phyloP scores from a whole-genome alignment of 2,888 invertebrate species.

The Nemotelus nigrinus region DNA sequence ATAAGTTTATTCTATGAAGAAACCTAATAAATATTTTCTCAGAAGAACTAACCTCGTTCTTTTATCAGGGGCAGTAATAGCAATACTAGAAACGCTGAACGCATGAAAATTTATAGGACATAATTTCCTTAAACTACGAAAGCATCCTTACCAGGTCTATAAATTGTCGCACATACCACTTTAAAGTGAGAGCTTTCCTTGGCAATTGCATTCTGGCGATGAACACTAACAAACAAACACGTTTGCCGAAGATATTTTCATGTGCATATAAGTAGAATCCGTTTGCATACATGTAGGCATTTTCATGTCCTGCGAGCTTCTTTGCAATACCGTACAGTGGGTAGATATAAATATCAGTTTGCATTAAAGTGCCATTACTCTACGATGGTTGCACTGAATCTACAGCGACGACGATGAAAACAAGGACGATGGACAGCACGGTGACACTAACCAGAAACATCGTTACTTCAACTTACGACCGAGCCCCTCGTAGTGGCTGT shows the following conservation, averaged over 20 bases:
- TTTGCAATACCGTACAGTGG: not conserved
- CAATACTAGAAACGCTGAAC: slow-evolving; percentile 38
- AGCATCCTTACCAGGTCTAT: slow-evolving; percentile 48
- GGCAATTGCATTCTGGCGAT: slow-evolving; percentile 12
- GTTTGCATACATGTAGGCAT: slow-evolving; percentile 7
- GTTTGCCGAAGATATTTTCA: not conserved
- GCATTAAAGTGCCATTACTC: slow-evolving; percentile 20
- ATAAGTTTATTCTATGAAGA: too few species aligned
- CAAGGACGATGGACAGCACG: too few species aligned
- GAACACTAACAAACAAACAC: not conserved
- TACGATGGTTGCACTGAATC: too few species aligned
- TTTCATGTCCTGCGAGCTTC: not conserved
- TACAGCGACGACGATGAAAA: too few species aligned
- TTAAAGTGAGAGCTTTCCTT: slow-evolving; percentile 10
- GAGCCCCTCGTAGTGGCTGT: not conserved
- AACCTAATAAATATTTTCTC: not conserved
- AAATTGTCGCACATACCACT: slow-evolving; percentile 46
- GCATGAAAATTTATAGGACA: slow-evolving; percentile 49
- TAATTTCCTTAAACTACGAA: slow-evolving; percentile 48
- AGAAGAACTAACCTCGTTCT: not conserved
- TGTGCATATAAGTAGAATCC: slow-evolving; percentile 1
- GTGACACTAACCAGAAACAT: not conserved
- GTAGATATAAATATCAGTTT: slow-evolving; percentile 2
- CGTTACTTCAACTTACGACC: not conserved
- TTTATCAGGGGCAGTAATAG: not conserved